Conservation (phyloP, 2,113 vertebrate genomes). For the Fregata magnificens region DNA sequence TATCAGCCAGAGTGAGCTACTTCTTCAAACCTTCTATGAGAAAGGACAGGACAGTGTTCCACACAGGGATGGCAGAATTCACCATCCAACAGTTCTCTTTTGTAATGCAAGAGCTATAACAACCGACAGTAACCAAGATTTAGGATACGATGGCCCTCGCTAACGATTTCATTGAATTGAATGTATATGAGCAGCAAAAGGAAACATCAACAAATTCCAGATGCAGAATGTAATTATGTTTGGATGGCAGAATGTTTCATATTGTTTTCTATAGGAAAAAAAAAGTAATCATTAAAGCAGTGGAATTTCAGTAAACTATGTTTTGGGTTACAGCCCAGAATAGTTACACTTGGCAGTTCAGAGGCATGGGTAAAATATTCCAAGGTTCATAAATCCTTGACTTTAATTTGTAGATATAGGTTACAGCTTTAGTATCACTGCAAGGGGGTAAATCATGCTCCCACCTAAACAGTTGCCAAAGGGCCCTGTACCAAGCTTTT, state of each 20-base stretch:
- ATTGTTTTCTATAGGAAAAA: constrained; percentile 62
- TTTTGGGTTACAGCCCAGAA: constrained; percentile 66
- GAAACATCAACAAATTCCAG: constrained; percentile 65
- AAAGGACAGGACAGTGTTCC: not conserved
- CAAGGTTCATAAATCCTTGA: constrained; percentile 66
- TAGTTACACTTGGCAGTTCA: constrained; percentile 65
- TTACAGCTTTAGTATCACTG: constrained; percentile 59
- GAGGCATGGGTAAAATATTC: constrained; percentile 64
- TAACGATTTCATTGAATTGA: not conserved
- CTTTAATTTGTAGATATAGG: constrained; percentile 66
- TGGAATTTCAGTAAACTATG: constrained; percentile 68
- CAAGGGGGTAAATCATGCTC: constrained; percentile 42
- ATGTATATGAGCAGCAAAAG: constrained; percentile 37
- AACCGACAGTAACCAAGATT: not conserved
- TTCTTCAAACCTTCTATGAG: not conserved
- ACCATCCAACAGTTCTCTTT: not conserved
- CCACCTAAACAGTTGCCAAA: constrained; percentile 31
- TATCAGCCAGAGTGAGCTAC: not conserved
- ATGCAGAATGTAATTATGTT: constrained; percentile 63
- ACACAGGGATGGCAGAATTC: not conserved
- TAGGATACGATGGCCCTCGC: not conserved
- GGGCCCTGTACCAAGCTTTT: not conserved
- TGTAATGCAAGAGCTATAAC: not conserved
- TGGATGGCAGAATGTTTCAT: constrained; percentile 61
- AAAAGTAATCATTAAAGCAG: constrained; percentile 55